Conservation (phyloP, 2,888 invertebrate genomes). For the Campoplex nolae region DNA sequence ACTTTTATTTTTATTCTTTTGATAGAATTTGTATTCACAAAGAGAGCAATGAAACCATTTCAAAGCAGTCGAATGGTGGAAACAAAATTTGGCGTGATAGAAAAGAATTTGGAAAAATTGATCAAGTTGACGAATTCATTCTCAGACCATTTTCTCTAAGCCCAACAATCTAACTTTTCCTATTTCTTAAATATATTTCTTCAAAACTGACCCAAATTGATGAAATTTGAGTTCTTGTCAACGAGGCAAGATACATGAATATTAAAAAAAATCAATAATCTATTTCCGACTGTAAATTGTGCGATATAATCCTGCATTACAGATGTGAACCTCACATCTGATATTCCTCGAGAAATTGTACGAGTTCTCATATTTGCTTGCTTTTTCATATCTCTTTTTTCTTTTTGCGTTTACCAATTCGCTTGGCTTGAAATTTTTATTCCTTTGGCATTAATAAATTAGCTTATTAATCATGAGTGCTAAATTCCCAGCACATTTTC, state of each 20-base stretch:
- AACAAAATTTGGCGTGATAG: not conserved
- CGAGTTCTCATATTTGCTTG: not conserved
- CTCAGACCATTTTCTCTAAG: not conserved
- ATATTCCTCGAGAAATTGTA: not conserved
- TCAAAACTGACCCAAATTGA: not conserved
- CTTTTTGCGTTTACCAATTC: conserved; percentile 17
- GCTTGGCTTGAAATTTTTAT: conserved; percentile 33
- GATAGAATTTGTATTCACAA: too few relatives aligned
- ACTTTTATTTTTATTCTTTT: too few relatives aligned
- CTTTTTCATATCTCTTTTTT: not conserved
- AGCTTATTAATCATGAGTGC: conserved; percentile 19
- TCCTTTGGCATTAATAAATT: conserved; percentile 61
- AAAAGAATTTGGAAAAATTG: not conserved
- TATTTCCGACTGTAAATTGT: conserved; percentile 42
- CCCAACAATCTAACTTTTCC: conserved; percentile 7
- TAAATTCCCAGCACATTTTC: conserved; percentile 19
- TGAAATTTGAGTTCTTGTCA: not conserved
- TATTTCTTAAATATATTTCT: not conserved
- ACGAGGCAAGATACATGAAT: conserved; percentile 19
- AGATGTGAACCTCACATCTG: conserved; percentile 1
- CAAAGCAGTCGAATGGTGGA: too few relatives aligned
- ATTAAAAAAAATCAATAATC: conserved; percentile 2
- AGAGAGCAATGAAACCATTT: too few relatives aligned
- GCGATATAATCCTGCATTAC: conserved; percentile 55
- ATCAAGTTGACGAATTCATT: not conserved